These are phyloP conservation scores for Craterocephalus amniculus DNA, from an alignment of 2,797 vertebrate species.

Conservation along the genomic window DNA sequence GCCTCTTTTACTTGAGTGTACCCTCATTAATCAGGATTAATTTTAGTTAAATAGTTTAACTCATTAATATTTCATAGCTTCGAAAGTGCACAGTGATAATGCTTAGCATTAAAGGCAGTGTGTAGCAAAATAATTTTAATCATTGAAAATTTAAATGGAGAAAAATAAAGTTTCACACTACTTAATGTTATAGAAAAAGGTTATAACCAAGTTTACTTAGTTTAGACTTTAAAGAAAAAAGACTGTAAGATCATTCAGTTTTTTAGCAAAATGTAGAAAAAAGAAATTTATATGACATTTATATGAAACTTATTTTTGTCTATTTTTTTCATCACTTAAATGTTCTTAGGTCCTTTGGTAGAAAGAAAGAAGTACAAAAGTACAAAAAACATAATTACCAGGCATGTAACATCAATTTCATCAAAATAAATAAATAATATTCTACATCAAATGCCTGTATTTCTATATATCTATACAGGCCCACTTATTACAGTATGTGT, in stretches of 20 bases:
- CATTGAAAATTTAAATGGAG: not conserved
- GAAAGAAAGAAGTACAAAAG: no score
- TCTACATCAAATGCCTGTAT: no score
- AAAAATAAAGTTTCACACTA: not conserved
- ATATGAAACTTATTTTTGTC: not conserved
- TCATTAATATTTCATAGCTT: not conserved
- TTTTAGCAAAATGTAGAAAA: not conserved
- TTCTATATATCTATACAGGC: no score
- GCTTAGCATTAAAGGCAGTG: not conserved
- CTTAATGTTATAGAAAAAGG: not conserved
- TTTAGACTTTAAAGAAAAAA: not conserved
- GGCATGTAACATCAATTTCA: no score
- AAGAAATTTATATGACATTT: no score
- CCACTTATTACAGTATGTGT: no score
- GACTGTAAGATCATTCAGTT: not conserved
- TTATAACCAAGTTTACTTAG: not conserved
- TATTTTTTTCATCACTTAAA: not conserved
- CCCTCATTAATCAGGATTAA: conserved; percentile 4
- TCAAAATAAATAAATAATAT: no score
- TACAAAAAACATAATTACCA: no score
- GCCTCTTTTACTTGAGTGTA: conserved; percentile 16
- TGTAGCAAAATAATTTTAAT: not conserved
- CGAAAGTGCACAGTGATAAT: not conserved
- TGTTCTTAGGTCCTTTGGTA: no score
- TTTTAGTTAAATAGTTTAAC: not conserved